Percentiles rank a stretch among this genome's conserved stretches.
Conservation (phyloP, 2,113 vertebrate genomes). For the Apteryx owenii region DNA sequence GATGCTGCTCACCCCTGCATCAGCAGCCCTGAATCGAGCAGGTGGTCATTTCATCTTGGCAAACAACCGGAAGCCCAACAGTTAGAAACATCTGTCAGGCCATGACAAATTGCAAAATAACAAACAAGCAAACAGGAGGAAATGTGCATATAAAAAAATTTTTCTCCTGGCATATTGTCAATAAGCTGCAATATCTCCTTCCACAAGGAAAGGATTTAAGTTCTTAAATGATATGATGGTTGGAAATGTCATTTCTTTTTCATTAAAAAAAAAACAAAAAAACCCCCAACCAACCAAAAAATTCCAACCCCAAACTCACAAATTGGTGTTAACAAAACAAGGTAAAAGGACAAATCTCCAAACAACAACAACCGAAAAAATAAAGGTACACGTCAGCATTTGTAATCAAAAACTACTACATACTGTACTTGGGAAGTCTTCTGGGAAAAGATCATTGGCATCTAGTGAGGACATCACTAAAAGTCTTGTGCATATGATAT, state of each 20-base stretch:
- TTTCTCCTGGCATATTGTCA: conserved; percentile 73
- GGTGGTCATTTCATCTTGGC: neutral
- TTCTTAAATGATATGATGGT: conserved; percentile 74
- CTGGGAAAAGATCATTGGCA: conserved; percentile 72
- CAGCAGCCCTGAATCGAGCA: neutral
- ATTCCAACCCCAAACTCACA: conserved; percentile 49
- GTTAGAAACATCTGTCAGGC: neutral
- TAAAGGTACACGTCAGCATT: conserved; percentile 64
- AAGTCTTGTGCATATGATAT: conserved; percentile 60
- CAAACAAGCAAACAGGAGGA: conserved; percentile 68
- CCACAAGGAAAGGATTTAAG: conserved; percentile 69
- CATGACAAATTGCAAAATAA: conserved; percentile 37
- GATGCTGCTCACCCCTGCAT: neutral
- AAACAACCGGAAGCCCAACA: neutral
- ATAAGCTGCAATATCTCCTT: conserved; percentile 74
- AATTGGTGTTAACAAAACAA: conserved; percentile 77
- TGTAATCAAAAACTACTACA: conserved; percentile 70
- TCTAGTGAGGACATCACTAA: conserved; percentile 65
- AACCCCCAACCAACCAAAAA: conserved; percentile 36
- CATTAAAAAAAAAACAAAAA: conserved; percentile 31
- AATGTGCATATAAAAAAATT: conserved; percentile 77
- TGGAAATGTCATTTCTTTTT: conserved; percentile 76
- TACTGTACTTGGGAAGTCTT: conserved; percentile 66
- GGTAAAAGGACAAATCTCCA: conserved; percentile 64
- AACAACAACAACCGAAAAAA: conserved; percentile 65